Percentiles rank a stretch among this genome's conserved stretches.
phyloP scores from a whole-genome alignment of 2,113 vertebrate genomes.

The Toxotes jaculatrix region DNA sequence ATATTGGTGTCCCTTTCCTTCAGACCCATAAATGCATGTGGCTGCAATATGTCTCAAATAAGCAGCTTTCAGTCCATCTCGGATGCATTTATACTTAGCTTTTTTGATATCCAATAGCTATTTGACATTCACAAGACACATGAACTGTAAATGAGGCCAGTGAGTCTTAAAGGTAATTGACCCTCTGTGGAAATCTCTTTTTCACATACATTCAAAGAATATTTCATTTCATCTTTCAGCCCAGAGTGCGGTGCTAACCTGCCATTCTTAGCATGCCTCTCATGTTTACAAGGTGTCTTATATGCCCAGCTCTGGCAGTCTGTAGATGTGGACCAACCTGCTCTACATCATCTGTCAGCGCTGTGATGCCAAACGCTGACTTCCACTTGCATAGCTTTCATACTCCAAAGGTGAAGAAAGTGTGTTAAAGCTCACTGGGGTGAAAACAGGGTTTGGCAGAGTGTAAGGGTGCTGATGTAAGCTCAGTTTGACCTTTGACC shows the following conservation, averaged over 20 bases:
- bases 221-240: background rate
- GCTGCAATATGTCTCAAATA: no score
- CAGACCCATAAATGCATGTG: no score
- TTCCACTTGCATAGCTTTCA: slow-evolving; percentile 56
- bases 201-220: no score
- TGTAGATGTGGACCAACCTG: slow-evolving; percentile 62
- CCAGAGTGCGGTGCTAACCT: background rate
- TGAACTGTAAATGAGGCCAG: no score
- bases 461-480: background rate
- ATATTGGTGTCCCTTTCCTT: no score
- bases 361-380: background rate
- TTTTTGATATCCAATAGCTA: no score
- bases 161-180: no score
- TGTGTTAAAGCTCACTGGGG: background rate
- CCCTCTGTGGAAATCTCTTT: no score
- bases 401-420: slow-evolving; percentile 40
- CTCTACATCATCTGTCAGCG: slow-evolving; percentile 68
- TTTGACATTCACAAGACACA: no score
- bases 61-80: no score
- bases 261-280: slow-evolving; percentile 13
- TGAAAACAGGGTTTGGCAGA: background rate
- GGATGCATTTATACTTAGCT: no score
- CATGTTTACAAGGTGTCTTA: background rate
- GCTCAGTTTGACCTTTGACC: background rate
- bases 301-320: slow-evolving; percentile 11